These are phyloP conservation scores for Cottus gobio DNA, from an alignment of 2,113 vertebrate genomes.

Conservation along the genomic window DNA sequence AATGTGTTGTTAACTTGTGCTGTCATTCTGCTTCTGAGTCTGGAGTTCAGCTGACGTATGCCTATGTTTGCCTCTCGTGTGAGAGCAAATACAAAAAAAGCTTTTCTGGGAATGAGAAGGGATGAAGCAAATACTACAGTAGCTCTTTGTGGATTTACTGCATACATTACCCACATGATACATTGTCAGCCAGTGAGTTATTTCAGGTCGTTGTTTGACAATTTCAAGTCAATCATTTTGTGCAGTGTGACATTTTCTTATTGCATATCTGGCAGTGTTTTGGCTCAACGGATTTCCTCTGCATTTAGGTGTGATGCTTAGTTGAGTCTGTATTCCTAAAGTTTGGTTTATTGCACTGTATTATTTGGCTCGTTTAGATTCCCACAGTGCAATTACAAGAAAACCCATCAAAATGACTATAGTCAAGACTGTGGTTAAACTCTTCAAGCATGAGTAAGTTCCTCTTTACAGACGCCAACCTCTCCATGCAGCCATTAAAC, in stretches of 20 bases:
- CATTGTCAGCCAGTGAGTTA: not conserved
- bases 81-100: not conserved
- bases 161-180: not conserved
- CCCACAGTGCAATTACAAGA: not conserved
- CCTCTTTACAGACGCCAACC: slow-evolving; percentile 17
- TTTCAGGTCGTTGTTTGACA: not conserved
- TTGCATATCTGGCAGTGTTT: not conserved
- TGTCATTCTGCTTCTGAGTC: not conserved
- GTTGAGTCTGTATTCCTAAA: not conserved
- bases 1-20: not conserved
- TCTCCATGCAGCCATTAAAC: not conserved
- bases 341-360: not conserved
- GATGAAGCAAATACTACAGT: not conserved
- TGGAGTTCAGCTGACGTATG: not conserved
- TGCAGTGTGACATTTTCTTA: not conserved
- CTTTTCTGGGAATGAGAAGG: slow-evolving; percentile 10
- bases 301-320: not conserved
- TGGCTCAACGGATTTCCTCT: not conserved
- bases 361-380: slow-evolving; percentile 5
- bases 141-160: not conserved
- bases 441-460: slow-evolving; percentile 10
- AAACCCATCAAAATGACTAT: not conserved
- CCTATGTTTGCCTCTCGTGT: not conserved
- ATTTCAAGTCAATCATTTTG: not conserved
- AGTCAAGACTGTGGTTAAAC: slow-evolving; percentile 6